phyloP scores from a whole-genome alignment of 2,113 vertebrate species.

The Porphyrio hochstetteri region DNA sequence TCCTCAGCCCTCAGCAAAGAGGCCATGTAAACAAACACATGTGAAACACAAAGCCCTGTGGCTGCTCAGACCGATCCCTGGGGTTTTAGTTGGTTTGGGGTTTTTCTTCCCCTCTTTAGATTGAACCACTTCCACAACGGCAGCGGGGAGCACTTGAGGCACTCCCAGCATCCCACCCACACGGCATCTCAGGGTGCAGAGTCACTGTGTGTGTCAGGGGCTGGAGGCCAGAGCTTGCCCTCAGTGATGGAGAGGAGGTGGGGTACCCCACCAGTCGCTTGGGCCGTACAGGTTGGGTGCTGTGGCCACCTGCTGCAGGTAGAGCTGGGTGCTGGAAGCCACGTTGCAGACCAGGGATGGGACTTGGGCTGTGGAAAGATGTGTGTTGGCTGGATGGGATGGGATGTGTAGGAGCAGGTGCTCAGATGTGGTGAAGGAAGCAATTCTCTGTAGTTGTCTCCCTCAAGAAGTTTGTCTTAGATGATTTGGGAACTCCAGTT shows the following conservation, averaged over 20 bases:
- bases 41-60: background rate
- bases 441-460: background rate
- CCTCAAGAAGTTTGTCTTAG: background rate
- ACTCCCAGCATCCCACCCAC: accelerated
- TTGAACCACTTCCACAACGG: background rate
- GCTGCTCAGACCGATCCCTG: background rate
- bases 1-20: background rate
- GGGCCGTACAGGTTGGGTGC: accelerated
- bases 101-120: background rate
- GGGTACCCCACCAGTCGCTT: too few relatives aligned
- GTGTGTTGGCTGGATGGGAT: background rate
- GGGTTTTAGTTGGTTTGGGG: accelerated
- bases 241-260: accelerated
- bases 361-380: background rate
- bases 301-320: background rate
- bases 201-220: background rate
- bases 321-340: background rate
- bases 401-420: background rate
- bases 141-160: background rate
- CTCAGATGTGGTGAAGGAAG: background rate
- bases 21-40: background rate
- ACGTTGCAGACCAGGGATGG: background rate
- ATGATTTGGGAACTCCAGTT: background rate
- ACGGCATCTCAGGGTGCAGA: too few relatives aligned
- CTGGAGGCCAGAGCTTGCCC: background rate